phyloP scores from a whole-genome alignment of 2,888 invertebrate species.

The Halocaridina rubra region DNA sequence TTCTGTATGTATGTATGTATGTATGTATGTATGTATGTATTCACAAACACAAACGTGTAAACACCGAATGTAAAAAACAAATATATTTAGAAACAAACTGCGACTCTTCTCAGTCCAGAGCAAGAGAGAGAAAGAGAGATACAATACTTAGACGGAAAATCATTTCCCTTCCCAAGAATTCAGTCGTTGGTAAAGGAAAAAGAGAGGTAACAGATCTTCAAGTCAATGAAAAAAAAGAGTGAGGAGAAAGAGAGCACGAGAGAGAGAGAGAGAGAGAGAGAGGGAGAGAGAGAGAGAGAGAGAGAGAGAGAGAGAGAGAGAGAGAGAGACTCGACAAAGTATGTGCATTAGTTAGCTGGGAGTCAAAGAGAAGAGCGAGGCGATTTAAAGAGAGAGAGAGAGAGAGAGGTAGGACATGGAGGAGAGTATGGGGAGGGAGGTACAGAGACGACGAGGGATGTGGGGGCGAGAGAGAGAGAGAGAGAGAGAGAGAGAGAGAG shows the following conservation, averaged over 20 bases:
- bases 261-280: not conserved
- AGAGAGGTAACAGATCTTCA: not conserved
- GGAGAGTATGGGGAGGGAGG: not conserved
- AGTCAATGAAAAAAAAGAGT: not conserved
- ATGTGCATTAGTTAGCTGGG: not conserved
- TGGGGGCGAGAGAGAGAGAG: not conserved
- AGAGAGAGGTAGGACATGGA: not conserved
- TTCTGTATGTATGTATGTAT: too few relatives aligned
- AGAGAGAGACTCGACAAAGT: not conserved
- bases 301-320: not conserved
- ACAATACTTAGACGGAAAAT: not conserved
- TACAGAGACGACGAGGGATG: not conserved
- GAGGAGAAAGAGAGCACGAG: not conserved
- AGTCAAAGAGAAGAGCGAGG: not conserved
- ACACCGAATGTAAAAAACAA: too few relatives aligned
- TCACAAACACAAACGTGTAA: too few relatives aligned
- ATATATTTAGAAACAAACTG: too few relatives aligned
- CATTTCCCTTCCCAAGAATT: not conserved
- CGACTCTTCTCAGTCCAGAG: not conserved
- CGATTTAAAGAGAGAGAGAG: not conserved
- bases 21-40: too few relatives aligned
- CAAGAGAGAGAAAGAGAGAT: not conserved
- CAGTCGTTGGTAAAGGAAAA: not conserved
- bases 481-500: not conserved
- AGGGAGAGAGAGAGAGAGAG: not conserved